These are phyloP conservation scores for Capreolus pygargus DNA, from an alignment of 2,113 vertebrate species.

Conservation along the genomic window DNA sequence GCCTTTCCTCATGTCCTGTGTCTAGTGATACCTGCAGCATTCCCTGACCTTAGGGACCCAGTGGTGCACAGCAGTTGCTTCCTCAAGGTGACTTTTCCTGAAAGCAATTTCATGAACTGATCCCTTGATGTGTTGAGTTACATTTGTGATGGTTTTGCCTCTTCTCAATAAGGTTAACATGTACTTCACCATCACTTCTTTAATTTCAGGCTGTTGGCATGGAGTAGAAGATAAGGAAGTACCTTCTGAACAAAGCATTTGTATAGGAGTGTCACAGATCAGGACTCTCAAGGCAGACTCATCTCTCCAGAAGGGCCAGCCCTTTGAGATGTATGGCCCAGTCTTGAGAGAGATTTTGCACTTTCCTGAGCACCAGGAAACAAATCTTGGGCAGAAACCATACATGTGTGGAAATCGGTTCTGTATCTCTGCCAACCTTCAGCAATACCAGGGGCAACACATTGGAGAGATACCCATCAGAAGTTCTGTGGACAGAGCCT, in stretches of 20 bases:
- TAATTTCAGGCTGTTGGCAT: slow-evolving; percentile 36
- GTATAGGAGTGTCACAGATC: background rate
- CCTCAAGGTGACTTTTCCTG: background rate
- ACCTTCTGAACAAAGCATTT: background rate
- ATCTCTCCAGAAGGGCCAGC: background rate
- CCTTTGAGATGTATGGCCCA: background rate
- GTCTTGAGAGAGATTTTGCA: background rate
- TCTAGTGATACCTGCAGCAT: background rate
- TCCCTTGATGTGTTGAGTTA: background rate
- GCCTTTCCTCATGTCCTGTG: background rate
- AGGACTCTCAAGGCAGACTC: background rate
- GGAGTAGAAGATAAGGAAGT: background rate
- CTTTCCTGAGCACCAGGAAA: background rate
- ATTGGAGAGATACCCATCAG: background rate
- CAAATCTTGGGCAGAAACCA: background rate
- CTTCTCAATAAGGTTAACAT: background rate
- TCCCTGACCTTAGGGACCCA: background rate
- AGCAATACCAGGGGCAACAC: background rate
- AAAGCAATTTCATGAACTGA: background rate
- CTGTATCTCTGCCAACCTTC: background rate
- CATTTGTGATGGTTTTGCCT: background rate
- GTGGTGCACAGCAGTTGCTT: background rate
- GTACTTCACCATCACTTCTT: background rate
- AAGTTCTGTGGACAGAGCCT: background rate
- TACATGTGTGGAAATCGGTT: background rate